These are phyloP conservation scores for Apomyelois bistriatella DNA, from an alignment of 2,888 invertebrate species.

Conservation along the genomic window DNA sequence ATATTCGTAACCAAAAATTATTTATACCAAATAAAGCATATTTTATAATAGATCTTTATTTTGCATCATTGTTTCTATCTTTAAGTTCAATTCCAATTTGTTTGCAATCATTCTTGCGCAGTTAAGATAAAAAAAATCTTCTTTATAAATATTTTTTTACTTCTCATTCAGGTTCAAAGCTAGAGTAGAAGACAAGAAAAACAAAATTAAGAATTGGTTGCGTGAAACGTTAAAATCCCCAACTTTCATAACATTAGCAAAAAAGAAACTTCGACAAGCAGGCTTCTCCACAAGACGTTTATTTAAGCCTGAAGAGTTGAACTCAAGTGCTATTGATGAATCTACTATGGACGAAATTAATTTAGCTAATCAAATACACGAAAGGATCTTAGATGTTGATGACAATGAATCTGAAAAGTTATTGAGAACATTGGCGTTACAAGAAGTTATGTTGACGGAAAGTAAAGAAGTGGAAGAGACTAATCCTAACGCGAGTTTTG, in stretches of 20 bases:
- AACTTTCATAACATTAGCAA: constrained; percentile 58
- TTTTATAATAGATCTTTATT: too few species aligned
- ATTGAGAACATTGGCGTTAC: constrained; percentile 52
- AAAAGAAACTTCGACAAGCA: constrained; percentile 54
- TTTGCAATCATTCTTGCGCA: too few species aligned
- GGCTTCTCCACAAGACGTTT: constrained; percentile 44
- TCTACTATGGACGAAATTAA: constrained; percentile 59
- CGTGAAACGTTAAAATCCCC: constrained; percentile 61
- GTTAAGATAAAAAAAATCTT: too few species aligned
- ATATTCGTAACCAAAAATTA: too few species aligned
- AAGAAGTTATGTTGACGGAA: constrained; percentile 48
- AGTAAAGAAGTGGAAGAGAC: constrained; percentile 19
- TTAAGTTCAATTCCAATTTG: too few species aligned
- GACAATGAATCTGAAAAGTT: constrained; percentile 53
- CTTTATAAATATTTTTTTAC: too few species aligned
- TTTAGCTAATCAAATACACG: constrained; percentile 57
- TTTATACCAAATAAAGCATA: too few species aligned
- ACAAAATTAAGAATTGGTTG: constrained; percentile 66
- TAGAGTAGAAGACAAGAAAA: constrained; percentile 64
- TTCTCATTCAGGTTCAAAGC: constrained; percentile 53
- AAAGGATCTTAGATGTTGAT: constrained; percentile 52
- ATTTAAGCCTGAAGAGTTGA: constrained; percentile 19
- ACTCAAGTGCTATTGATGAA: constrained; percentile 43
- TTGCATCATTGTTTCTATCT: too few species aligned
- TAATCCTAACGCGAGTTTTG: constrained; percentile 26